phyloP scores from a whole-genome alignment of 2,888 invertebrate genomes.

The Ochropacha duplaris region DNA sequence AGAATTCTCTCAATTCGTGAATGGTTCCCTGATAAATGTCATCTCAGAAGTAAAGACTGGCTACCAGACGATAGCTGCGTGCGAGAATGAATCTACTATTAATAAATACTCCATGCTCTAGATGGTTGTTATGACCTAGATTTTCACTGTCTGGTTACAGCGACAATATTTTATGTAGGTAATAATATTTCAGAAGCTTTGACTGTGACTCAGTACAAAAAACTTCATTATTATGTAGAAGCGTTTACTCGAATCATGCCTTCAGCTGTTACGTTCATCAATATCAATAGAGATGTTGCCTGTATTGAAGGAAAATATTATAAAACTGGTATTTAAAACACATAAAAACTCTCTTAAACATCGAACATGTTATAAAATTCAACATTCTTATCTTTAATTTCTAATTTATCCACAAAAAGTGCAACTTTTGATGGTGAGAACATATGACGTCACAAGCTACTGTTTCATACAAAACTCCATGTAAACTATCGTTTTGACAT shows the following conservation, averaged over 20 bases:
- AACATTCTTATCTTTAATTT: too few relatives aligned
- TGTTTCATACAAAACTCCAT: too few relatives aligned
- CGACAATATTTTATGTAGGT: slow-evolving; percentile 30
- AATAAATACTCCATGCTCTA: slow-evolving; percentile 42
- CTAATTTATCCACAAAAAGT: too few relatives aligned
- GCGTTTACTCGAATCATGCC: not conserved
- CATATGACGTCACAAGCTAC: too few relatives aligned
- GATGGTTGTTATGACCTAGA: slow-evolving; percentile 40
- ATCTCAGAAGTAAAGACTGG: slow-evolving; percentile 20
- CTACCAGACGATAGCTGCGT: slow-evolving; percentile 22
- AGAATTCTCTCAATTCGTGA: slow-evolving; percentile 63
- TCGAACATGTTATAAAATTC: too few relatives aligned
- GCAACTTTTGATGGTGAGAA: too few relatives aligned
- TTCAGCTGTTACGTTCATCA: not conserved
- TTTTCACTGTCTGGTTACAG: slow-evolving; percentile 32
- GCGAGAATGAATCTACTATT: slow-evolving; percentile 39
- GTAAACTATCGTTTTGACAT: too few relatives aligned
- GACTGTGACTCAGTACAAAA: not conserved
- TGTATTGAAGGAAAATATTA: too few relatives aligned
- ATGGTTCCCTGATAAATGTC: slow-evolving; percentile 53
- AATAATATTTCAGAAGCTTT: slow-evolving; percentile 17
- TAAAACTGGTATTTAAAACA: too few relatives aligned
- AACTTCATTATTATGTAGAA: not conserved
- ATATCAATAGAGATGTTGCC: not conserved
- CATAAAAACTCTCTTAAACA: too few relatives aligned